A percentile compares a stretch with the other conserved stretches of the same genome.
These are phyloP conservation scores for Gracilinanus agilis DNA, from an alignment of 2,113 vertebrate species.

Conservation along the genomic window DNA sequence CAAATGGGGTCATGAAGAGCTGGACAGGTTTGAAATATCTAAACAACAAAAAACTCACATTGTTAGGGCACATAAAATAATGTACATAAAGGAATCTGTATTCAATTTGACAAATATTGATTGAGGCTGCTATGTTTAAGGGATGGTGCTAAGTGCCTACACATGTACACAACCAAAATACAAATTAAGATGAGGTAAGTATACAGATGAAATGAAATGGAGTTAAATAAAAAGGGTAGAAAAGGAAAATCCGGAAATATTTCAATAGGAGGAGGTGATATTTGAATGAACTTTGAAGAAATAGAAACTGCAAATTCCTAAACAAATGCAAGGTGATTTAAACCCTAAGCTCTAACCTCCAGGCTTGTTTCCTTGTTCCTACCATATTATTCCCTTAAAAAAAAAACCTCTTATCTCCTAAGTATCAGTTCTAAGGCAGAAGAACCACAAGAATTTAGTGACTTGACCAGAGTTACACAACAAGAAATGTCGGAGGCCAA, in stretches of 20 bases:
- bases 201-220: neutral
- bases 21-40: too few species aligned
- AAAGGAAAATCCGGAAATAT: neutral
- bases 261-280: neutral
- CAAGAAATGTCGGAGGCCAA: too few species aligned
- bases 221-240: neutral
- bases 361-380: neutral
- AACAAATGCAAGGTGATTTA: neutral
- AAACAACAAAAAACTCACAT: too few species aligned
- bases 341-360: too few species aligned
- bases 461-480: too few species aligned
- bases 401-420: too few species aligned
- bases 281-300: neutral
- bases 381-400: neutral
- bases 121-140: too few species aligned
- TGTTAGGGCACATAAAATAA: too few species aligned
- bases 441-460: too few species aligned
- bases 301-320: neutral
- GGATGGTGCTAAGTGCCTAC: too few species aligned
- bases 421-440: too few species aligned
- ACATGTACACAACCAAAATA: neutral
- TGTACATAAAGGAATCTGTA: neutral
- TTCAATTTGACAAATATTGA: neutral
- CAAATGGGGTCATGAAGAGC: too few species aligned
- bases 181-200: neutral